phyloP scores from a whole-genome alignment of 2,888 invertebrate species.

The Metellina segmentata region DNA sequence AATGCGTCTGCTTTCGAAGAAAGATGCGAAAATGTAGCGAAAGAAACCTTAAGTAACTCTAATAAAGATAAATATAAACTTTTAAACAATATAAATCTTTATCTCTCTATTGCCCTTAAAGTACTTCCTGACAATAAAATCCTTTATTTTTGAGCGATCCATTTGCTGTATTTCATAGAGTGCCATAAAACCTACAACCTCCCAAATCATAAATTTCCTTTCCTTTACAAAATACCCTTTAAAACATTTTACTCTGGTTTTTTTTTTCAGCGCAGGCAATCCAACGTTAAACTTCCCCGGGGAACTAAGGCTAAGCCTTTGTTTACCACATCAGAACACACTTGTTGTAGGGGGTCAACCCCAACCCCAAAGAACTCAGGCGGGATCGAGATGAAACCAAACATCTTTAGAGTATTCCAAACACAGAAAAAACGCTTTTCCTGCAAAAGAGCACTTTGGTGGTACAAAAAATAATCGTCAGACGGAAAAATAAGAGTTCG shows the following conservation, averaged over 20 bases:
- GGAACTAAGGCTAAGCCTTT: background rate
- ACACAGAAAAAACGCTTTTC: conserved; percentile 24
- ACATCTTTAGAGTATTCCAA: conserved; percentile 28
- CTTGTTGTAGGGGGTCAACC: background rate
- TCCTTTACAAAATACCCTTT: background rate
- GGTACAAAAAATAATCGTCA: conserved; percentile 13
- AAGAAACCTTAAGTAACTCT: background rate
- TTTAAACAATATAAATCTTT: background rate
- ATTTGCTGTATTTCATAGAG: background rate
- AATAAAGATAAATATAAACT: background rate
- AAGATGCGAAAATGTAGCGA: no score
- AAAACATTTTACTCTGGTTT: background rate
- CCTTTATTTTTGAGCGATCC: background rate
- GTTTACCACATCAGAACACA: background rate
- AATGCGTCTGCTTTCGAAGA: no score
- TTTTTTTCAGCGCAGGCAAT: background rate
- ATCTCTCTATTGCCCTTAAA: background rate
- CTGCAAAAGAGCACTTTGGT: conserved; percentile 4
- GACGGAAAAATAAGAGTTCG: conserved; percentile 29
- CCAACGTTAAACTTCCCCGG: background rate
- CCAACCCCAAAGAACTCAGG: background rate
- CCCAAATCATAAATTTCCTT: background rate
- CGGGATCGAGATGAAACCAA: conserved; percentile 2
- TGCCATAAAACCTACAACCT: background rate
- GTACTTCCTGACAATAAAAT: background rate